Evolutionary conservation across 2,888 invertebrate genomes (phyloP), one percentile per base, ranked within the genome.

Genomic region (Spodoptera exigua): DNA sequence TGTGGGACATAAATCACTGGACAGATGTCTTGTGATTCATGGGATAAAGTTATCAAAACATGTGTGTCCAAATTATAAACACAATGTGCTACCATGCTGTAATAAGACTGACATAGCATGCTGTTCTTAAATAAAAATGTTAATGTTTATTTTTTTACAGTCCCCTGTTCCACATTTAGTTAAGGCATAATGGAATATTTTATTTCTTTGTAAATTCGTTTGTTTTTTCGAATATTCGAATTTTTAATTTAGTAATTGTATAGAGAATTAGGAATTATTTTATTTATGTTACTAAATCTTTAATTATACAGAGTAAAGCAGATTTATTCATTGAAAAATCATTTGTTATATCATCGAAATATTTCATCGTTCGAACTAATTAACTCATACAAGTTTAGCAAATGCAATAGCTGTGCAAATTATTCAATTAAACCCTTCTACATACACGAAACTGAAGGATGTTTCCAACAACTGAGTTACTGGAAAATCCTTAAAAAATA

Each of bases 21-120:
- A 77, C 88, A 89, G 80, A 85, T 85, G 84, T 85, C 76, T 67
- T 59, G 81, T 87, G 89, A 87, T 84, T 88, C 88, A 88, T 83
- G 69, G 60, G 66, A 73, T 74, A 57, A 57, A 77, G 74, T 75
- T 80, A 80, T 77, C 65, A 80, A 72, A 83, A 78, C 83, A 86
- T 78, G 79, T 87, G 84, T 84, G 82, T 74, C 66, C 66, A 73
- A 78, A 80, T 78, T 70, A 78, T 85, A 87, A 87, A 86, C 86
- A 87, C 74, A 74, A 76, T 81, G 76, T 79, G 79, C 61, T 71
- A 55, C 78, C 80, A 81, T 61, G 57, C 65, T 69, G 62, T 72
- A 56, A 70, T 58, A 73, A 77, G 48, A 70, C 66, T 74, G 59
- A 61, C 66, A 72, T 66, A 27, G 21, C 21, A 27, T 7, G 63